Conservation (phyloP, 1,140 invertebrate species). For the Plectus sambesii region DNA sequence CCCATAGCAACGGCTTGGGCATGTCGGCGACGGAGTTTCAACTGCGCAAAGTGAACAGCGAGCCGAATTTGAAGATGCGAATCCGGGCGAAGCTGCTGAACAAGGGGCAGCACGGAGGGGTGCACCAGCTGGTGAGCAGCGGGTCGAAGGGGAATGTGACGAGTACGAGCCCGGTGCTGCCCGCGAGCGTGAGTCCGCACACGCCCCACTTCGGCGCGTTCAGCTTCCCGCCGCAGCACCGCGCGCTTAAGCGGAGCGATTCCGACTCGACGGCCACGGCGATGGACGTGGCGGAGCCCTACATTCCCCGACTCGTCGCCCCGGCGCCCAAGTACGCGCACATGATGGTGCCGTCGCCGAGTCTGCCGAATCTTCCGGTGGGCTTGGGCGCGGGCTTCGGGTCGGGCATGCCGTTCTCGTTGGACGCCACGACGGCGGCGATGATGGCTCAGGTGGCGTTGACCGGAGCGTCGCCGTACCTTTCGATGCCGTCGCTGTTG, state of each 20-base stretch:
- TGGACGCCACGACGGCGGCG: conserved; percentile 13
- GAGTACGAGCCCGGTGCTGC: no score
- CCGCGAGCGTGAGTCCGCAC: no score
- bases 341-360: conserved; percentile 40
- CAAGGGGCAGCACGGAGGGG: conserved; percentile 26
- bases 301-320: conserved; percentile 11
- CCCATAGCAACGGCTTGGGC: no score
- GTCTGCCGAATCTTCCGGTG: conserved; percentile 33
- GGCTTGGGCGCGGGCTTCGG: conserved; percentile 7
- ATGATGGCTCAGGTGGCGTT: conserved; percentile 30
- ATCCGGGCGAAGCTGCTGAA: conserved; percentile 38
- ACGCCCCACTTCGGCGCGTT: conserved; percentile 16
- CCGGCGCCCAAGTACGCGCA: conserved; percentile 23
- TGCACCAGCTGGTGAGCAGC: conserved; percentile 3
- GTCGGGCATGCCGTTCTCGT: not conserved
- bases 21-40: conserved; percentile 39
- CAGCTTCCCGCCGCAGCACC: conserved; percentile 9
- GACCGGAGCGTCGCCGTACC: conserved; percentile 33
- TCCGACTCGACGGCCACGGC: conserved; percentile 16
- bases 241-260: conserved; percentile 24
- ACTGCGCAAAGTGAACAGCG: conserved; percentile 43
- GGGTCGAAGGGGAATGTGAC: no score
- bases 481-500: conserved; percentile 36
- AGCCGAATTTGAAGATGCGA: conserved; percentile 44
- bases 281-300: conserved; percentile 2